These are phyloP conservation scores for Mustela lutreola DNA, from an alignment of 2,113 vertebrate species.

Conservation along the genomic window DNA sequence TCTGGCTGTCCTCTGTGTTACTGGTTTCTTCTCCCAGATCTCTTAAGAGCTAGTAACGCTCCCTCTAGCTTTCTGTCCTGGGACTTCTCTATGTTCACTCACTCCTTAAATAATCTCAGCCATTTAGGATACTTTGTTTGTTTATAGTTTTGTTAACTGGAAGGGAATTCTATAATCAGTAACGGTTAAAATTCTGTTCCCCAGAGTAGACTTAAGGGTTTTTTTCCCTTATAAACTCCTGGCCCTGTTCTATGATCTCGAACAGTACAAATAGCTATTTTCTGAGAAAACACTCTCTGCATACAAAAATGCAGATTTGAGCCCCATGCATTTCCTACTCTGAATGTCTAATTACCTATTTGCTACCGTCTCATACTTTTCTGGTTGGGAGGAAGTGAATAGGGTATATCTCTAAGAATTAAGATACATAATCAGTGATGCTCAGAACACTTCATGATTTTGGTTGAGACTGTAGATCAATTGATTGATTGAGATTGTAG, in stretches of 20 bases:
- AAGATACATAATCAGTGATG: background rate
- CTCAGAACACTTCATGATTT: background rate
- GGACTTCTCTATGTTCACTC: background rate
- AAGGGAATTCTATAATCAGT: conserved; percentile 15
- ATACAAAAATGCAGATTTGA: background rate
- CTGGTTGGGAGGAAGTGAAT: background rate
- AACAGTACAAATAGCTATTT: background rate
- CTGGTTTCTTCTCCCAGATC: background rate
- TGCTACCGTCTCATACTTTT: background rate
- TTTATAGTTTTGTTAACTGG: background rate
- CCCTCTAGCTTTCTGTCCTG: background rate
- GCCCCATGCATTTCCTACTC: background rate
- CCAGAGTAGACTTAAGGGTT: background rate
- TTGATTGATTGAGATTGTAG: background rate
- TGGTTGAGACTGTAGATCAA: background rate
- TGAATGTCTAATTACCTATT: background rate
- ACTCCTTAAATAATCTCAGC: background rate
- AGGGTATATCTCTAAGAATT: background rate
- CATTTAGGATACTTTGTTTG: background rate
- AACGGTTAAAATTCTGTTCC: background rate
- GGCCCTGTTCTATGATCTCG: background rate
- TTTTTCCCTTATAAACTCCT: background rate
- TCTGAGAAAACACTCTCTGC: background rate
- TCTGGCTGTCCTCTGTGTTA: background rate
- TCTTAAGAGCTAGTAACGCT: background rate